phyloP scores from a whole-genome alignment of 2,797 vertebrate genomes.

The Cetoscarus ocellatus region DNA sequence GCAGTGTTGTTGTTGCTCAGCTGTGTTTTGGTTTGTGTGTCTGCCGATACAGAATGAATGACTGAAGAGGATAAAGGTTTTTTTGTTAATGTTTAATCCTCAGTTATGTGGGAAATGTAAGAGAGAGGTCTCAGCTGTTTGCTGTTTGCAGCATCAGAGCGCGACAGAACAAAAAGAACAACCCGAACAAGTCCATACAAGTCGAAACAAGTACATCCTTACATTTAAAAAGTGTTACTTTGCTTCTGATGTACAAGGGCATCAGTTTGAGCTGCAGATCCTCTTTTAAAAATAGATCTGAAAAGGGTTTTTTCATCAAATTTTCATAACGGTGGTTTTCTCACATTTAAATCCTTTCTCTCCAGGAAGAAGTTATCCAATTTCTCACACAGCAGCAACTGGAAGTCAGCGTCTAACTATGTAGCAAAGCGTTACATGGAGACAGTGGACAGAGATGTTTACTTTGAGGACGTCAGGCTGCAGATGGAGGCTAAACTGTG shows the following conservation, averaged over 20 bases:
- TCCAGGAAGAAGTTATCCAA: conserved; percentile 97
- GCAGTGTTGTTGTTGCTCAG: neutral
- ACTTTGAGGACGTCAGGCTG: conserved; percentile 96
- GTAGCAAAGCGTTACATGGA: conserved; percentile 96
- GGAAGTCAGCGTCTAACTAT: conserved; percentile 96
- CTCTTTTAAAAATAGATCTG: neutral
- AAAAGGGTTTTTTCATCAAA: neutral
- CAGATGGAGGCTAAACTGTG: conserved; percentile 99
- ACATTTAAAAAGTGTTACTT: neutral
- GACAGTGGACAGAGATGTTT: conserved; percentile 89
- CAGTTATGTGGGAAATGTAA: conserved; percentile 34
- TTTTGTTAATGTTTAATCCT: conserved; percentile 36
- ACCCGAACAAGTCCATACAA: neutral
- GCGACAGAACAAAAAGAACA: conserved; percentile 2
- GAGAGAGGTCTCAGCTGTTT: conserved; percentile 11
- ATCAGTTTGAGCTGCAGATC: no score
- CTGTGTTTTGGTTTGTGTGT: conserved; percentile 3
- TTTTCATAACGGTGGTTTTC: neutral
- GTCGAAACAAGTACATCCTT: conserved; percentile 10
- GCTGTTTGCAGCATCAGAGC: conserved; percentile 18
- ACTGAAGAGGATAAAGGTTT: neutral
- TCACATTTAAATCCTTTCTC: neutral
- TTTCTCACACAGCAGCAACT: conserved; percentile 94
- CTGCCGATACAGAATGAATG: neutral
- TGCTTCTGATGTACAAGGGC: neutral